phyloP scores from a whole-genome alignment of 2,888 invertebrate species.

The Thyatira batis region DNA sequence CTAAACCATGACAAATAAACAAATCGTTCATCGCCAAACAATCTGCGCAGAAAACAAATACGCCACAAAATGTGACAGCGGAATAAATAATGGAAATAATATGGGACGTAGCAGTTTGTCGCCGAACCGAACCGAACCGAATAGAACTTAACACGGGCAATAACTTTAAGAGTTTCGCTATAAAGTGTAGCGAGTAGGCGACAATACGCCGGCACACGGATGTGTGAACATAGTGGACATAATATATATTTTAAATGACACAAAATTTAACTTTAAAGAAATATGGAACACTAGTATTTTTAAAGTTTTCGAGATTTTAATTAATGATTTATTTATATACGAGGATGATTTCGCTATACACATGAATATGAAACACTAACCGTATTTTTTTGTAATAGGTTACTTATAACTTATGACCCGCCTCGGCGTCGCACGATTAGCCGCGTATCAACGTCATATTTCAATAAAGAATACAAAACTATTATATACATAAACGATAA shows the following conservation, averaged over 20 bases:
- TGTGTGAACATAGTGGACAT: conserved; percentile 6
- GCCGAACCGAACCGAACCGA: conserved; percentile 4
- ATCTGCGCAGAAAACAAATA: conserved; percentile 29
- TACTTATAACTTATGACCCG: no score
- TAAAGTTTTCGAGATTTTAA: neutral
- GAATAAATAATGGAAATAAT: conserved; percentile 20
- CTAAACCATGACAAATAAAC: neutral
- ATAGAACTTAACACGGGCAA: conserved; percentile 31
- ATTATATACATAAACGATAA: no score
- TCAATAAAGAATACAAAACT: neutral
- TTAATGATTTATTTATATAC: no score
- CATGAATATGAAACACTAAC: no score
- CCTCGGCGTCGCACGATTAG: no score
- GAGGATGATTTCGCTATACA: no score
- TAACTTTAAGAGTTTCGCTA: conserved; percentile 53
- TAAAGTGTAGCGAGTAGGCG: conserved; percentile 40
- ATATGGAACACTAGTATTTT: neutral
- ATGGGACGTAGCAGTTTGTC: conserved; percentile 34
- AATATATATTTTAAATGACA: neutral
- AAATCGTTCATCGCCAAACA: conserved; percentile 9
- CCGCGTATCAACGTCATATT: no score
- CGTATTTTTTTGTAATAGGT: no score
- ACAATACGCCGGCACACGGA: conserved; percentile 33
- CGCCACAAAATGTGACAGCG: conserved; percentile 16
- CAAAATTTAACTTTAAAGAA: no score